phyloP scores from a whole-genome alignment of 1,140 invertebrate species.

The Brachionus paranguensis region DNA sequence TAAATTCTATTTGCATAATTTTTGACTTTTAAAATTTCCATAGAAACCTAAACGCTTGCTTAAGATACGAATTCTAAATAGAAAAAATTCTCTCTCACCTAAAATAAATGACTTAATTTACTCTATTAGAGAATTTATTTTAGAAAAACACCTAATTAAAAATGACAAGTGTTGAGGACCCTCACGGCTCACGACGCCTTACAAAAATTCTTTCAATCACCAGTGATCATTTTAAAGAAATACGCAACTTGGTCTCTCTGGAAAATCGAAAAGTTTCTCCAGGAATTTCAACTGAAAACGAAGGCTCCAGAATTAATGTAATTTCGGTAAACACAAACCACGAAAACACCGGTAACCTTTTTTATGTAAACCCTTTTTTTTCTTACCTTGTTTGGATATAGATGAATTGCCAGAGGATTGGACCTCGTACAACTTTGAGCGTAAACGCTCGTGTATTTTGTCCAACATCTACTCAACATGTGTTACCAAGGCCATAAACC shows the following conservation, averaged over 20 bases:
- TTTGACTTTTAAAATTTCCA: background rate
- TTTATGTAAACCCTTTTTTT: background rate
- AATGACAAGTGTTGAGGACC: background rate
- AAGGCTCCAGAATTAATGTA: background rate
- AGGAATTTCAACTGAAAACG: background rate
- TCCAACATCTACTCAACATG: constrained; percentile 9
- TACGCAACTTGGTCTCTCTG: background rate
- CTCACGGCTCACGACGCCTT: background rate
- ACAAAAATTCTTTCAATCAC: background rate
- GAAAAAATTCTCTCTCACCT: background rate
- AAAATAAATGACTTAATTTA: background rate
- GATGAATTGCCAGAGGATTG: background rate
- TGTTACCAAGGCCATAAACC: constrained; percentile 30
- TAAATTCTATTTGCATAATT: background rate
- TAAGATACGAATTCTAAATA: background rate
- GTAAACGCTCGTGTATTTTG: background rate
- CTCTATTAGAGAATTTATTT: background rate
- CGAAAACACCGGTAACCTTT: background rate
- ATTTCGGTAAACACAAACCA: background rate
- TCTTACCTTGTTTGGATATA: background rate
- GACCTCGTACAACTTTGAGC: background rate
- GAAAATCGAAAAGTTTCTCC: background rate
- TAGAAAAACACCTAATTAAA: background rate
- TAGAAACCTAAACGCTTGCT: background rate
- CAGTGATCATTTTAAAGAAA: background rate